Base-by-base conservation (phyloP, 92 coral and sea anemone species). In the Pocillopora meandrina region DNA sequence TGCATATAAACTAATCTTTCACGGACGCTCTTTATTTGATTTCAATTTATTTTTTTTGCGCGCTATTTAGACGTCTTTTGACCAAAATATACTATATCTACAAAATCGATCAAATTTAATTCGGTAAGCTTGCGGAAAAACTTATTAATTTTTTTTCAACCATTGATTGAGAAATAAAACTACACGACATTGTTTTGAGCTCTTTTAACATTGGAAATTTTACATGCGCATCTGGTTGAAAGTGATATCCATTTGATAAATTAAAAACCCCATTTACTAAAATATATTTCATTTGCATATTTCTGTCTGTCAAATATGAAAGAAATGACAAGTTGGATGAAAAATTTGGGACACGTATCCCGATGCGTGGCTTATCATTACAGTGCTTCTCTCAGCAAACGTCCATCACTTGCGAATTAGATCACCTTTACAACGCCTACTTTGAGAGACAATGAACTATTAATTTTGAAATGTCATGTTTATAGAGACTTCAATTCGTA, bases 281-380 rank as follows among this genome's bases (percentile, higher is more conserved):
- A 75, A 75, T 75, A 26, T 70, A 52, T 75, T 75, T 58, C 14
- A 75, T 58, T 58, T 75, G 79, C 79, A 57, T 75, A 58, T 9
- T 31, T 49, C 79, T 58, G 79, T 26, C 64, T 2, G 2, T 6
- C 52, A 42, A 42, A 42, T 42, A 42, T 42, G 52, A 42, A 42
- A 7, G 52, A 42, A 3, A 42, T 42, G 52, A 7, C 52, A 42
- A 42, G 52, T 42, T 3, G 8, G 52, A 42, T 42, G 8, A 42
- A 42, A 42, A 42, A 42, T 42, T 7, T 42, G 52, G 5, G 52
- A 42, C 4, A 42, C 8, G 8, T 42, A 26, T 26, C 31, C 31
- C 31, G 31, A 26, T 26, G 31, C 31, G 31, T 26, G 31, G 31
- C 31, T 26, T 26, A 26, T 26, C 31, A 26, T 26, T 26, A 26